Evolutionary conservation across 2,113 vertebrate species (phyloP), one percentile per base, ranked within the genome.

Genomic region (Neogale vison): DNA sequence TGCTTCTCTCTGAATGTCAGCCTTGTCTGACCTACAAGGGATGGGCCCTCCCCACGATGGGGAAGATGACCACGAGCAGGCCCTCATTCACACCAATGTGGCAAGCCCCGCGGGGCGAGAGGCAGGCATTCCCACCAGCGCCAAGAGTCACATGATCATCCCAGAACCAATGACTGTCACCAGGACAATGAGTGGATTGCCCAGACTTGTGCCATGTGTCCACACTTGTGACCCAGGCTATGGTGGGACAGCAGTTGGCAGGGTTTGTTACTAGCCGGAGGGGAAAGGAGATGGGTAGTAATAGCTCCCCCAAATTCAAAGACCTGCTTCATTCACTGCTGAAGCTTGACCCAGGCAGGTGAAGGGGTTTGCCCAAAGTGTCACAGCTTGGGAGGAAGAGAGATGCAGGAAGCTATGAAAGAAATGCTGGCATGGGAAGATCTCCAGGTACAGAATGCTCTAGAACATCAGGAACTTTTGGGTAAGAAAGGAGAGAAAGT

Each of bases 401-500:
- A 52, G 6, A 4, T 14, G 15, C n/a, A 14, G 24, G 81, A 57
- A 61, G 59, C 65, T 50, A 0, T 0, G 20, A 57, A 59, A 29
- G 10, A 42, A 72, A 26, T 7, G 5, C 42, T 31, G 8, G 4
- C 21, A 6, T 3, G 0, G 18, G 52, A 71, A 45, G 42, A 4
- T 17, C 52, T 55, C 5, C 1, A 9, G 1, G 15, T 21, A 0
- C 36, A 23, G 34, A 50, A 29, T 1, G 3, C 20, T 50, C 31
- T 52, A 47, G 9, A 47, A 6, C 6, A 1, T 39, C 63, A 8
- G 21, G 7, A 9, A 13, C 59, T n/a, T 81, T 36, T 8, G n/a
- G 8, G 12, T 55, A 55, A 67, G 79, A 69, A 92, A 50, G 6
- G 39, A 29, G 39, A 59, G 26, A 29, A 76, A 65, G 42, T 26